Evolutionary conservation across 2,797 vertebrate species (phyloP), one percentile per base, ranked within the genome.

Genomic region (Pseudocheirus occidentalis): DNA sequence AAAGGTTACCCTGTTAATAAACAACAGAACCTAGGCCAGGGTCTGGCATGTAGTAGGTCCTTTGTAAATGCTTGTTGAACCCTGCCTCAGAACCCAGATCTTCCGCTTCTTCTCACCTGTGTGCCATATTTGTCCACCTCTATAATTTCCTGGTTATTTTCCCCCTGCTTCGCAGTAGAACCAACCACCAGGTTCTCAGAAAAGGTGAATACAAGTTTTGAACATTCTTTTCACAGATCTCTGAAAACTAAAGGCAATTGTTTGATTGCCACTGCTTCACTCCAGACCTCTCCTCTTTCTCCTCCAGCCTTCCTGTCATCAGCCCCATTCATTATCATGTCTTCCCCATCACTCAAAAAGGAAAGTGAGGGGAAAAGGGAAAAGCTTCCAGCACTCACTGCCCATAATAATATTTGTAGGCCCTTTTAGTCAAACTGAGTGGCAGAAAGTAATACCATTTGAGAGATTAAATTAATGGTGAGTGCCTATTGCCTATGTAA

Each of bases 401-500:
- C 40, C 16, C 34, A 50, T 87, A 87, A 50, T 50, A 50, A 40
- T 87, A 21, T 46, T 46, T 87, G 21, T 87, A 87, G 13, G 31
- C 24, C 21, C 73, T 50, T 27, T 87, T 50, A 87, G 73, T 87
- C 73, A 87, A 46, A 50, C 46, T 50, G 46, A 90, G 90, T 81
- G 40, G 59, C 29, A 81, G 40, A 92, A 90, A 29, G 34, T 31
- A 58, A 34, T 93, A 92, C 27, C 40, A 52, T 40, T 55, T 59
- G 92, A 95, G n/a, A 3, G 29, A 94, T 91, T 90, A 93, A 90
- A 54, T 58, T 62, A 50, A 90, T 92, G 24, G 7, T 56, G 73
- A 55, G 27, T 53, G 93, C 92, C 59, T 93, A 46, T 73, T 91
- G 92, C 58, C 93, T n/a, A 53, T 11, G 1, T 93, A 89, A 93